These are phyloP conservation scores for Eulemur mongoz DNA, from an alignment of 2,797 vertebrate species.

Conservation along the genomic window DNA sequence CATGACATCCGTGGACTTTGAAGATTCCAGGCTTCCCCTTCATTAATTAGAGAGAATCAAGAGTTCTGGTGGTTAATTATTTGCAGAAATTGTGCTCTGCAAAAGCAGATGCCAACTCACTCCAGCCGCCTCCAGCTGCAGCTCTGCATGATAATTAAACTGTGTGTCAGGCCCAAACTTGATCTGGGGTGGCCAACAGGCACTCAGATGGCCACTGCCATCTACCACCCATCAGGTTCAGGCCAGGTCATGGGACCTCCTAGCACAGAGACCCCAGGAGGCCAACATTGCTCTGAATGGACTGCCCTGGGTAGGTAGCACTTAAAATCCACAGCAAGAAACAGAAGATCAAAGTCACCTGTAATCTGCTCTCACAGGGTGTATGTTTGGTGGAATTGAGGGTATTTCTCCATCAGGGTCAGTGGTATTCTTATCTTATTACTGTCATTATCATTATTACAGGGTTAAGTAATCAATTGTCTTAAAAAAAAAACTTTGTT, in stretches of 20 bases:
- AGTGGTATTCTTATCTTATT: neutral
- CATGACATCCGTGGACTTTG: slow-evolving; percentile 74
- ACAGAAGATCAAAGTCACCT: neutral
- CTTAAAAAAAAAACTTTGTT: neutral
- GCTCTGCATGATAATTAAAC: slow-evolving; percentile 67
- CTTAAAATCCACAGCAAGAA: slow-evolving; percentile 2
- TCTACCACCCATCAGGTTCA: neutral
- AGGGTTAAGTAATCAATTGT: neutral
- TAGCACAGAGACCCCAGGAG: neutral
- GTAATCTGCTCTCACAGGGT: neutral
- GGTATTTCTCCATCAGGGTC: neutral
- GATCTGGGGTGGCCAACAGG: slow-evolving; percentile 20
- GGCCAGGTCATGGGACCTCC: neutral
- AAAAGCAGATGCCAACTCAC: slow-evolving; percentile 72
- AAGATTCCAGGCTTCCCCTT: slow-evolving; percentile 75
- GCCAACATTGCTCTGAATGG: neutral
- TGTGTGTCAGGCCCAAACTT: neutral
- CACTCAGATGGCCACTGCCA: neutral
- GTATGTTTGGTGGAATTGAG: neutral
- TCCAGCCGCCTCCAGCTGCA: slow-evolving; percentile 64
- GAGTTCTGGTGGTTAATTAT: slow-evolving; percentile 79
- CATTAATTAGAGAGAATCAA: slow-evolving; percentile 80
- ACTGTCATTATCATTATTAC: neutral
- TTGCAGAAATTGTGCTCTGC: slow-evolving; percentile 73
- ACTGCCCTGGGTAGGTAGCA: neutral